phyloP scores from a whole-genome alignment of 35 echinoderm and acorn worm genomes.

The Holothuria glaberrima region DNA sequence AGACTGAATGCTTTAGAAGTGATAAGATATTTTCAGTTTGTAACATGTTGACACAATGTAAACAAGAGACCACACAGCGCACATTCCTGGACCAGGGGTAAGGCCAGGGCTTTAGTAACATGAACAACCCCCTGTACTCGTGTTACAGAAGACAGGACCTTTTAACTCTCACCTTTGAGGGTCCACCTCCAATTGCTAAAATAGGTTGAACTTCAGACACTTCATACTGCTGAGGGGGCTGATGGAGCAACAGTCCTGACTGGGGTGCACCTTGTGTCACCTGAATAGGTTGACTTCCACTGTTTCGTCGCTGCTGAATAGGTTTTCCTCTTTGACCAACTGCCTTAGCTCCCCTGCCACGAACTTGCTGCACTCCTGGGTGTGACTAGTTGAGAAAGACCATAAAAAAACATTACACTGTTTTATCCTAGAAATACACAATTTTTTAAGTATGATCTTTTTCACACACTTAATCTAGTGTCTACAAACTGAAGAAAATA shows the following conservation, averaged over 20 bases:
- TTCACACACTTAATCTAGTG: too few relatives aligned
- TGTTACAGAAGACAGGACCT: too few relatives aligned
- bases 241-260: background rate
- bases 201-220: constrained; percentile 18
- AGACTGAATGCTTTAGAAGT: too few relatives aligned
- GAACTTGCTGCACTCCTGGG: background rate
- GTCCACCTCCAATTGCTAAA: constrained; percentile 28
- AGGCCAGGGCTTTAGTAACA: too few relatives aligned
- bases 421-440: too few relatives aligned
- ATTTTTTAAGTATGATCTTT: too few relatives aligned
- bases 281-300: background rate
- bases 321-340: constrained; percentile 7
- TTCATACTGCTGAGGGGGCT: background rate
- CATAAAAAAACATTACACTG: background rate
- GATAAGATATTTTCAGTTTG: too few relatives aligned
- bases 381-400: background rate
- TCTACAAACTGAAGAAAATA: too few relatives aligned
- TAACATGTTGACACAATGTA: too few relatives aligned
- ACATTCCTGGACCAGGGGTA: too few relatives aligned
- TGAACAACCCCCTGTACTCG: too few relatives aligned
- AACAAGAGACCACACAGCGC: too few relatives aligned
- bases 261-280: background rate
- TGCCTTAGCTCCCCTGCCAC: background rate
- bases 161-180: background rate
- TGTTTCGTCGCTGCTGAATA: background rate